These are phyloP conservation scores for Masticophis lateralis DNA, from an alignment of 2,797 vertebrate species.

Conservation along the genomic window DNA sequence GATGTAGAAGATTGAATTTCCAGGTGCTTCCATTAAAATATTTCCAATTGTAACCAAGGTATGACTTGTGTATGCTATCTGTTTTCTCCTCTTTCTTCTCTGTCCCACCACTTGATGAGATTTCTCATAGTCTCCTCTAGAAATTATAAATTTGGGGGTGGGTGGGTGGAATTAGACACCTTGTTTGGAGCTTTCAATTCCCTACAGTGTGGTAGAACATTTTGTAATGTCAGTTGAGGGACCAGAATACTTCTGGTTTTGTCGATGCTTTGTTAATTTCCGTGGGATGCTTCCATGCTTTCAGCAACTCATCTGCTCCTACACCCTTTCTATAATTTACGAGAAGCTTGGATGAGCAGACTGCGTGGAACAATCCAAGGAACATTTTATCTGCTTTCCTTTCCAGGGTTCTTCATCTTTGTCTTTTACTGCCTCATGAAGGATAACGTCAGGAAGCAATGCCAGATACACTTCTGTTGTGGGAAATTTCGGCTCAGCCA, in stretches of 20 bases:
- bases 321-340: neutral
- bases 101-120: neutral
- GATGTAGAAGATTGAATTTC: neutral
- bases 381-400: neutral
- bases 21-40: neutral
- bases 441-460: slow-evolving; percentile 84
- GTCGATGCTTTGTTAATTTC: neutral
- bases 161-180: neutral
- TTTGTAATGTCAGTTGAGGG: neutral
- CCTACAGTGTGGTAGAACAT: neutral
- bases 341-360: neutral
- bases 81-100: neutral
- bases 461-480: slow-evolving; percentile 78
- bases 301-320: neutral
- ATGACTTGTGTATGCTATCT: neutral
- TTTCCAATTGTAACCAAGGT: neutral
- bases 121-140: neutral
- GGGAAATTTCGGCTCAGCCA: slow-evolving; percentile 65
- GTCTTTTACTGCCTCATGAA: slow-evolving; percentile 90
- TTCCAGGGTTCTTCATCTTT: slow-evolving; percentile 85
- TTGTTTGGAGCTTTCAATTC: neutral
- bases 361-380: too few relatives aligned
- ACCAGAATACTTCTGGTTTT: neutral
- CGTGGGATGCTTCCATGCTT: neutral
- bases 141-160: neutral